phyloP scores from a whole-genome alignment of 2,113 vertebrate genomes.

The Atractosteus spatula region DNA sequence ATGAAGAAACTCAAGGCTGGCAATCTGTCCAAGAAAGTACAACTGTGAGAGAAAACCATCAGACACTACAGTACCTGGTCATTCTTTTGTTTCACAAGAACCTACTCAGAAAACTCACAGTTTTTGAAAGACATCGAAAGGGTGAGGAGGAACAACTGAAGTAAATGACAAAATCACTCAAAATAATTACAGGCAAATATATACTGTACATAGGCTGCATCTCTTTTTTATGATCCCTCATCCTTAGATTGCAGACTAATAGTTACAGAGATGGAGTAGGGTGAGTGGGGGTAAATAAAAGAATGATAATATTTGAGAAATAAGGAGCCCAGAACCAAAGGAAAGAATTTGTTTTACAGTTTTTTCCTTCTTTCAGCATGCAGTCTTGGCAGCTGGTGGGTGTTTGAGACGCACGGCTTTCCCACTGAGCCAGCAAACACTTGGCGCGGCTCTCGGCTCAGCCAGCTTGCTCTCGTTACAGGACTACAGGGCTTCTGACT shows the following conservation, averaged over 20 bases:
- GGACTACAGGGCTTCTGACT: not conserved
- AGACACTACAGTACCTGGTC: no score
- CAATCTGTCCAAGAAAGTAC: no score
- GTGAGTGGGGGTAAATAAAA: not conserved
- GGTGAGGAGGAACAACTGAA: not conserved
- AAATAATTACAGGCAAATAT: no score
- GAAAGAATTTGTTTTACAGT: not conserved
- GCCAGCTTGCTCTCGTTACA: conserved; percentile 5
- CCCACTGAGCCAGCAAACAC: conserved; percentile 1
- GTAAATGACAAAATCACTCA: no score
- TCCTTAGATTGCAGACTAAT: no score
- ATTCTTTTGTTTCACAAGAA: no score
- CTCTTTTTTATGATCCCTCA: no score
- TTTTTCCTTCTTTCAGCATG: not conserved
- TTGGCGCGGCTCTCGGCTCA: conserved; percentile 17
- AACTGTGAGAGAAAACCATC: no score
- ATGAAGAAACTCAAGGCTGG: no score
- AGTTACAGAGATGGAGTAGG: not conserved
- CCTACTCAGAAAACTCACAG: not conserved
- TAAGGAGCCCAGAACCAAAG: conserved; percentile 1
- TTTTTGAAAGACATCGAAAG: not conserved
- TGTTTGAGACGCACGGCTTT: conserved; percentile 20
- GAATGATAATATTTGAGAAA: conserved; percentile 1
- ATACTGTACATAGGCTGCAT: no score
- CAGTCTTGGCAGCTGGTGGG: conserved; percentile 15